Evolutionary conservation across 1,140 invertebrate species (phyloP), one percentile per base, ranked within the genome.

Genomic region (Danaus melanippus): DNA sequence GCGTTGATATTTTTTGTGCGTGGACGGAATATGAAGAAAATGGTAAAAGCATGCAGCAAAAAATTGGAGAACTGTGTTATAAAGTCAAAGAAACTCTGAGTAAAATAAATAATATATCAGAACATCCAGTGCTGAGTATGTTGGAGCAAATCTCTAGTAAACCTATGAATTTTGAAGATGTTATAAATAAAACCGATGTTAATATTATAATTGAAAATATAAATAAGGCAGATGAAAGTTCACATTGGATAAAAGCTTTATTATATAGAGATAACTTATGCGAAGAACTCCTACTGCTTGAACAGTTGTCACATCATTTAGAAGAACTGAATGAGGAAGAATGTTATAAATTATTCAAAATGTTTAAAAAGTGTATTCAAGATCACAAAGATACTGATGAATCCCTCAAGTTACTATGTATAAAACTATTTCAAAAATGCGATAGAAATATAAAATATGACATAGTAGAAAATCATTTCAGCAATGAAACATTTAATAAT

Each of bases 11-110:
- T 62, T 86, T 79, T 61, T 86, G 84, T 70, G 71, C 80, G 11
- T 86, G 84, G 84, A 83, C 77, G 69, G 84, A 86, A 58, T 84
- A 72, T 79, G 73, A 76, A 63, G 71, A 79, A 17, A 64, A 69
- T 55, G 71, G 69, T 9, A 68, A 68, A 65, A 81, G 50, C 40
- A 76, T 83, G 74, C 84, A 86, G 53, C 69, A 77, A 58, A 62
- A 46, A 42, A 72, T 86, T 55, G 80, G 80, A 21, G 74, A 83
- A 54, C 46, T 79, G 6, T 74, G 70, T 56, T 69, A 76, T 50
- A 76, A 73, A 56, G 54, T 84, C 10, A 64, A 59, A 59, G 45
- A 21, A 56, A 66, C 50, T 43, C 76, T 48, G 9, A 67, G 10
- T 56, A 56, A 57, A 50, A 59, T 77, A 12, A 57, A 46, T 42